Conservation (phyloP, 2,888 invertebrate species). For the Imbricaverruca yamaguchii region DNA sequence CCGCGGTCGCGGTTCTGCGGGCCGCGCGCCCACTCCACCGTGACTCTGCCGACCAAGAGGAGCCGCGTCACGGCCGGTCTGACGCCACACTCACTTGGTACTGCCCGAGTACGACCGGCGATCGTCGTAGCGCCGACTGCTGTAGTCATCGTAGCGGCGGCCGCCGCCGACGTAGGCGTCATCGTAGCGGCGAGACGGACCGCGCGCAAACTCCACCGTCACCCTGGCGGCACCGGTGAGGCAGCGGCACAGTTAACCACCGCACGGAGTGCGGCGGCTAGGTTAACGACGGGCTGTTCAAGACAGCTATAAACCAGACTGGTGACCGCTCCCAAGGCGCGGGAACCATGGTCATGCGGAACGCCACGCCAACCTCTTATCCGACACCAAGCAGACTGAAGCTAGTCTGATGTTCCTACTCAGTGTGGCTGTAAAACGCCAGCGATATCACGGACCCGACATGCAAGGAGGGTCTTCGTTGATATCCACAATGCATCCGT, state of each 20-base stretch:
- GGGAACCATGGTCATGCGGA: neutral
- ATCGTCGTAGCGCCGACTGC: neutral
- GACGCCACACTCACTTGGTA: neutral
- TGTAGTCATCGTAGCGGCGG: conserved; percentile 9
- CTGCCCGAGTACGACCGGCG: neutral
- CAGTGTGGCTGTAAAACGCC: too few species aligned
- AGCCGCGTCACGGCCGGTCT: neutral
- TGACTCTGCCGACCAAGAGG: neutral
- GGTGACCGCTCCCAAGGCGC: neutral
- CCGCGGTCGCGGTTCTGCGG: conserved; percentile 4
- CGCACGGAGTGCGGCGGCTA: neutral
- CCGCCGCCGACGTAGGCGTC: neutral
- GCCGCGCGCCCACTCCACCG: conserved; percentile 1
- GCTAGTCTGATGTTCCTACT: too few species aligned
- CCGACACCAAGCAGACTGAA: neutral
- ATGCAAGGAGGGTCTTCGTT: too few species aligned
- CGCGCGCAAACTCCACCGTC: conserved; percentile 14
- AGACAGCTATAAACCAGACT: neutral
- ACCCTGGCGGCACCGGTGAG: neutral
- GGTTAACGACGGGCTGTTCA: neutral
- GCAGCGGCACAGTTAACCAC: neutral
- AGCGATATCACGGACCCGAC: too few species aligned
- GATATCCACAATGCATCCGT: too few species aligned
- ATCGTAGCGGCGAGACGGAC: conserved; percentile 17
- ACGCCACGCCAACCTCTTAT: neutral